Base-by-base conservation (phyloP, 2,113 vertebrate species). In the Mormoops blainvillei region DNA sequence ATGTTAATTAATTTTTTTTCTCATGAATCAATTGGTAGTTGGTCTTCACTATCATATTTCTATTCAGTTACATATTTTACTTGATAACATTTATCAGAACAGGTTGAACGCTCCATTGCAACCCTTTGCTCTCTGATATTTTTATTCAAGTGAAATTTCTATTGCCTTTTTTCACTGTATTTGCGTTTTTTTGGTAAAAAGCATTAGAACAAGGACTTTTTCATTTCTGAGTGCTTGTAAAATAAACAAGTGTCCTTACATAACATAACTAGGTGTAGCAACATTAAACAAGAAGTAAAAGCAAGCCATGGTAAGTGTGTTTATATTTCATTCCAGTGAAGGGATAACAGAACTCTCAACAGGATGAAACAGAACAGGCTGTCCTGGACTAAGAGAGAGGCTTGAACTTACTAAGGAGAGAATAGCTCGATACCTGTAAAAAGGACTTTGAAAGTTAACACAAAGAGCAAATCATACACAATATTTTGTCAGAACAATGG, bases 41-140 rank as follows among this genome's bases (percentile, higher is more conserved):
- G 48, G 31, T 97, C 28, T 85, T 65, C 54, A 3, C 58, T 87
- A 48, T 74, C 68, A 43, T 48, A 85, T 45, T 97, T 84, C 15
- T 43, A 56, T 38, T 61, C 73, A 97, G 91, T 91, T 91, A 65
- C 33, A 83, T 91, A 65, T 36, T 91, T 95, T 45, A 36, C 87
- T 89, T 96, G 50, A 94, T 84, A 94, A 48, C 20, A 54, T 76
- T 97, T 73, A 93, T 86, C 52, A 95, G 82, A 87, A 22, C 15
- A 91, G 6, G 8, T 24, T 82, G 61, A 95, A 54, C 61, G n/a
- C 48, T 82, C 38, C 61, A 54, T 76, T 71, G 85, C 84, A 91
- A 68, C 8, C 2, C 9, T 73, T 94, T 45, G 2, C 33, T 91
- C 48, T 88, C 13, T 82, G 94, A 68, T 65, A 87, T 81, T 92